Percentiles rank a stretch among this genome's conserved stretches.
Conservation (phyloP, 2,113 vertebrate genomes). For the Chauna torquata region DNA sequence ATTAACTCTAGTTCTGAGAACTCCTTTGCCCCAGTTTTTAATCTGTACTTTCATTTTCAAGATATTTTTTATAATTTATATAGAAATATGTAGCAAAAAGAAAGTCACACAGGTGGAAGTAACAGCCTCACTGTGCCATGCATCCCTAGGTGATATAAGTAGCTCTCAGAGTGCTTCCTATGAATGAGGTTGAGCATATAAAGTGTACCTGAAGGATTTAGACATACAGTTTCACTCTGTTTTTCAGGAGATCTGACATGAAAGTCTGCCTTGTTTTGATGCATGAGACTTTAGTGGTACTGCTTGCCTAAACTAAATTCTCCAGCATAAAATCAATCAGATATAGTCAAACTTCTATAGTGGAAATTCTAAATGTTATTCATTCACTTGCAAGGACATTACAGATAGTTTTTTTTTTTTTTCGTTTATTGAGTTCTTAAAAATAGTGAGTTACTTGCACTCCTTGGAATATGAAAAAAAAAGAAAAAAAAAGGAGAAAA, state of each 20-base stretch:
- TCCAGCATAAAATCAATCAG: slow-evolving; percentile 34
- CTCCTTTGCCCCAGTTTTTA: background rate
- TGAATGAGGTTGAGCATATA: background rate
- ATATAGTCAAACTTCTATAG: background rate
- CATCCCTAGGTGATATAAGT: background rate
- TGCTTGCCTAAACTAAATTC: slow-evolving; percentile 25
- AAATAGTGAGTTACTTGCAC: background rate
- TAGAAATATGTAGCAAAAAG: background rate
- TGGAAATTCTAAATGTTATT: slow-evolving; percentile 24
- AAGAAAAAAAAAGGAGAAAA: background rate
- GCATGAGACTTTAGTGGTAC: background rate
- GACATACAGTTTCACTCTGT: background rate
- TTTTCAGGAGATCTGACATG: background rate
- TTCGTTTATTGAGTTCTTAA: slow-evolving; percentile 14
- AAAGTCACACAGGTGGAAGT: background rate
- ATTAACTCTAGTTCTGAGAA: background rate
- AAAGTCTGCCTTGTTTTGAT: background rate
- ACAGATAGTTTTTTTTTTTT: background rate
- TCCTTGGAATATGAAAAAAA: background rate
- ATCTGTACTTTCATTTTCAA: background rate
- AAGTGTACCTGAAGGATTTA: background rate
- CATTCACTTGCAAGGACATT: slow-evolving; percentile 8
- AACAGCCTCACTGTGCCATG: background rate
- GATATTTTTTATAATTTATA: background rate
- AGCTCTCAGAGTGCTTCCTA: background rate